Base-by-base conservation (phyloP, 2,797 vertebrate genomes). In the Ctenopoma multispine region DNA sequence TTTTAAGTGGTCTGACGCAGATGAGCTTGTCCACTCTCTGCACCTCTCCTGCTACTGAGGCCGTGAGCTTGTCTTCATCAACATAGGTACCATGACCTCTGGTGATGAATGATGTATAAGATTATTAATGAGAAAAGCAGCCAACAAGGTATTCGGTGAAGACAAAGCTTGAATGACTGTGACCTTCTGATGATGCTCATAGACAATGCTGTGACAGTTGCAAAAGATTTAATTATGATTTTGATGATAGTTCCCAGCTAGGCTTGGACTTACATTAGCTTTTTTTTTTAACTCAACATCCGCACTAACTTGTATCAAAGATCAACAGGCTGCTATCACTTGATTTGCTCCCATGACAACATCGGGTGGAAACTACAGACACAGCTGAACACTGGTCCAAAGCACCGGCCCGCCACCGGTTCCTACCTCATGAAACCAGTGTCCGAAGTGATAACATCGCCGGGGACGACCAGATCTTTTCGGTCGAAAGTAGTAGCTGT, bases 1-100 rank as follows among this genome's bases (percentile, higher is more conserved):
- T 97, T 84, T 98, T 98, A 49, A 99, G 91, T 14, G 98, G 96
- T 77, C 92, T 95, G 57, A 99, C 97, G 31, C 97, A 99, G 82
- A 99, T 96, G 58, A 99, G 83, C 78, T 99, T 99, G 91, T 99
- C 98, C 2, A 99, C 98, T 79, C 97, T 93, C 87, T 99, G 97
- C 69, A 99, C 97, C 3, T 95, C 95, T 41, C 98, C 98, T n/a
- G 98, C 98, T 24, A 99, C 98, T 1, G 98, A 99, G 0, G 98
- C 98, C 0, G 98, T 94, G 18, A 99, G 93, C 57, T 96, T 97
- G 36, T 99, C 98, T 0, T 97, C 96, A 21, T 96, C 97, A 86
- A 98, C 95, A 46, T 97, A 99, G 0, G 98, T 99, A 0, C 98
- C 98, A 80, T 99, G 98, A 47, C 98, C 98, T 82, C 98, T 99